Evolutionary conservation across 2,113 vertebrate genomes (phyloP), one percentile per base, ranked within the genome.

Genomic region (Mirza zaza): DNA sequence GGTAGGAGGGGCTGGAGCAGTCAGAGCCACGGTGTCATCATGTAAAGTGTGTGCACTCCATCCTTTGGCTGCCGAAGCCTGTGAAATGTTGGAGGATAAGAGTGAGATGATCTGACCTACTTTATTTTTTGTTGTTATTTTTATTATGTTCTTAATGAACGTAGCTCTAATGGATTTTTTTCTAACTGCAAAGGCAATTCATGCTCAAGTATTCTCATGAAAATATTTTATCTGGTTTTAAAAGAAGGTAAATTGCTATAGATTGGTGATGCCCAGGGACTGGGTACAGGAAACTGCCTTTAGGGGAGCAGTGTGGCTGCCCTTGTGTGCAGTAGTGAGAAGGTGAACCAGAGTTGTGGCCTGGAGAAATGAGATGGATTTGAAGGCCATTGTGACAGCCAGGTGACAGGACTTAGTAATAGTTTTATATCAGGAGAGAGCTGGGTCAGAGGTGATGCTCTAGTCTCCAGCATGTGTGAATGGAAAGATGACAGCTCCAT

Each of bases 181-280:
- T 70, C 11, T 45, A 68, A 57, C 18, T 73, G 6, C 57, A 75
- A 68, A 81, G 86, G 48, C 45, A 87, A 15, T 73, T 55, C 9
- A 6, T 94, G 20, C 17, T 73, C 27, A 50, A 32, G 25, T 93
- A 61, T 90, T 80, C 50, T 90, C 57, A 45, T 97, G 42, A 81
- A 86, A 57, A 17, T 63, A 55, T n/a, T 76, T 48, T n/a, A 18
- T 65, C n/a, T 76, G 45, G 29, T 67, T n/a, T 89, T 76, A 23
- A 84, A 77, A 87, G 29, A 90, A 87, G 29, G 57, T 55, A 8
- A 39, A 32, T 68, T 36, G 2, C 18, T 39, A 52, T 39, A 59
- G 71, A 71, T 77, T 65, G 55, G 55, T 9, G 18, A 32, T 55
- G 25, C 6, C 20, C 29, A 65, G 34, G 27, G 29, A 81, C 55